Evolutionary conservation across 2,113 vertebrate species (phyloP), one percentile per base, ranked within the genome.

Genomic region (Megatriorchis doriae): DNA sequence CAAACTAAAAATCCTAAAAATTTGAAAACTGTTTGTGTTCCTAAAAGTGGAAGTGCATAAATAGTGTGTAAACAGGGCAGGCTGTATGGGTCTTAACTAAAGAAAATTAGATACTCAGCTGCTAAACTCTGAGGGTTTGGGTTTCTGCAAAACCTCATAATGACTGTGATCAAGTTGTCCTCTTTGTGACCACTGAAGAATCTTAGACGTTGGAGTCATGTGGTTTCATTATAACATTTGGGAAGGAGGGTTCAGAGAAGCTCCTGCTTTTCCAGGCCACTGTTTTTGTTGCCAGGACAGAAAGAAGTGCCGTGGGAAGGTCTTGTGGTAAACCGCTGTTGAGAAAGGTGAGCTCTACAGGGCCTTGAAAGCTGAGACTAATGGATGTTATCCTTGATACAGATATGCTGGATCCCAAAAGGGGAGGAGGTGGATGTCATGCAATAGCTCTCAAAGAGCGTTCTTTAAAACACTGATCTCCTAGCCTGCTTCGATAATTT

Each of bases 231-330:
- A 34, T 43, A 83, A 89, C 29, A 23, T 77, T 79, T 11, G 2
- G 14, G 40, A 89, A 89, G 48, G 40, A 85, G 31, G 7, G 31
- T 59, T 8, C 2, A 82, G 67, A 63, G 58, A 94, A 78, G 16
- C 1, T 16, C 7, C 17, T 0, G 1, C 56, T 79, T 95, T 85
- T 85, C 52, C 83, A 89, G n/a, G 55, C 26, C 0, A 0, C 38
- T 61, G 8, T 4, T 96, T 91, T 59, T 75, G 43, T 67, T 95
- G 61, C 56, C 81, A 89, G 81, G 25, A 56, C 27, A 56, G 78
- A 65, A 66, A 66, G 70, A 79, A 0, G 0, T 50, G 29, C 70
- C 81, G 56, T 71, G 56, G 52, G 55, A 78, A 81, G 42, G 32
- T 55, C 67, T 83, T 94, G 79, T 83, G 75, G 58, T 70, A 73